These are phyloP conservation scores for Pardalotus punctatus DNA, from an alignment of 2,113 vertebrate species.

Conservation along the genomic window DNA sequence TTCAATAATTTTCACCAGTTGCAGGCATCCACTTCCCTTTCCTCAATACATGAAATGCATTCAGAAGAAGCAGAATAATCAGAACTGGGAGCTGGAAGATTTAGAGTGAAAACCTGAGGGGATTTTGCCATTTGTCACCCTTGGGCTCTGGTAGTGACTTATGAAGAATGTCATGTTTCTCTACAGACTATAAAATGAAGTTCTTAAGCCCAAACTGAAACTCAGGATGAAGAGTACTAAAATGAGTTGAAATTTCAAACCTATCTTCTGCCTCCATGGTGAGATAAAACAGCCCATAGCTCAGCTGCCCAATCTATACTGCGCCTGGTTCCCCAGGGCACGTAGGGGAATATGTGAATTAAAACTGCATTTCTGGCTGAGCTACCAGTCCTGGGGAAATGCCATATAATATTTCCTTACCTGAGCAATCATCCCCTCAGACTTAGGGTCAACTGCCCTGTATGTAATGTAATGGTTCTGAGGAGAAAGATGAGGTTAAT, in stretches of 20 bases:
- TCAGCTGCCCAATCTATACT: background rate
- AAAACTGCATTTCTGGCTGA: background rate
- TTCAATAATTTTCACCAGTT: background rate
- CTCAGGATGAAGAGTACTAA: background rate
- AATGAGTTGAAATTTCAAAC: background rate
- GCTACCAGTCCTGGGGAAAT: background rate
- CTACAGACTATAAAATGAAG: background rate
- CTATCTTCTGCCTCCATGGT: background rate
- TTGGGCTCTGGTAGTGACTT: background rate
- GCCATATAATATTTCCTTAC: background rate
- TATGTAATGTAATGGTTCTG: background rate
- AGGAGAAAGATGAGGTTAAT: background rate
- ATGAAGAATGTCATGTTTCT: background rate
- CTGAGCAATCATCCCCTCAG: background rate
- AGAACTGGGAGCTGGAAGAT: background rate
- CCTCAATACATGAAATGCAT: background rate
- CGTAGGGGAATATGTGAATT: fast-evolving
- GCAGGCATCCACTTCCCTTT: background rate
- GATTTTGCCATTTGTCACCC: background rate
- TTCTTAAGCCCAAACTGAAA: background rate
- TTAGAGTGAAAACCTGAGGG: background rate
- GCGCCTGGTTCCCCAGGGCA: background rate
- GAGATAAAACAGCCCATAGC: background rate
- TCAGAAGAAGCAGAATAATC: background rate
- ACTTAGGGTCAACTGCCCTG: background rate